phyloP scores from a whole-genome alignment of 2,113 vertebrate genomes.

The Cichladusa arquata region DNA sequence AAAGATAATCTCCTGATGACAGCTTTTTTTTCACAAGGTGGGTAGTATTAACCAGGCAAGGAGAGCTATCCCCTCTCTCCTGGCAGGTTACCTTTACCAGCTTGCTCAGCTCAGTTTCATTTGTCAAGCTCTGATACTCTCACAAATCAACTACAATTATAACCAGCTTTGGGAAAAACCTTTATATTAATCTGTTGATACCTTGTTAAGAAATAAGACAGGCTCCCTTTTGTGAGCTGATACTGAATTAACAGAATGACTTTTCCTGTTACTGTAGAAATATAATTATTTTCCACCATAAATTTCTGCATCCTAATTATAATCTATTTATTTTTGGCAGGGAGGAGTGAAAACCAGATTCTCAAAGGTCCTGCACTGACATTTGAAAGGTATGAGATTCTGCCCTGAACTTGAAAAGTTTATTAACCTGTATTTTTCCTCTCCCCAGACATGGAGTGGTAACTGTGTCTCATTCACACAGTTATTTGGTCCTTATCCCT shows the following conservation, averaged over 20 bases:
- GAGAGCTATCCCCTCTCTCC: background rate
- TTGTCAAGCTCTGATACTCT: background rate
- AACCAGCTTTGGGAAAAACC: background rate
- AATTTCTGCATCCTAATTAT: background rate
- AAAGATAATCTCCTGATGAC: background rate
- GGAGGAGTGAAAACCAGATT: constrained; percentile 32
- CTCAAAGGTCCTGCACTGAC: background rate
- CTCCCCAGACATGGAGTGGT: background rate
- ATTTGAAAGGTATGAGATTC: constrained; percentile 7
- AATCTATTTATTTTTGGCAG: constrained; percentile 49
- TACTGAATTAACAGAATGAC: background rate
- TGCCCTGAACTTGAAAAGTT: background rate
- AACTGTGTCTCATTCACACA: background rate
- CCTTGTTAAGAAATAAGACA: background rate
- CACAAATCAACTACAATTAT: background rate
- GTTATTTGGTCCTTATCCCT: background rate
- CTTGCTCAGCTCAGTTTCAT: background rate
- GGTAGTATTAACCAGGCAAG: background rate
- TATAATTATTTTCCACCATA: background rate
- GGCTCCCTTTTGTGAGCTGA: background rate
- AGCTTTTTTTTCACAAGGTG: background rate
- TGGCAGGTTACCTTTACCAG: background rate
- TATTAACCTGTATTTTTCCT: background rate
- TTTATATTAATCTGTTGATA: background rate
- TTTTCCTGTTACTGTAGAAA: background rate